Evolutionary conservation across 2,113 vertebrate species (phyloP).

Genomic region (Oryctolagus cuniculus): DNA sequence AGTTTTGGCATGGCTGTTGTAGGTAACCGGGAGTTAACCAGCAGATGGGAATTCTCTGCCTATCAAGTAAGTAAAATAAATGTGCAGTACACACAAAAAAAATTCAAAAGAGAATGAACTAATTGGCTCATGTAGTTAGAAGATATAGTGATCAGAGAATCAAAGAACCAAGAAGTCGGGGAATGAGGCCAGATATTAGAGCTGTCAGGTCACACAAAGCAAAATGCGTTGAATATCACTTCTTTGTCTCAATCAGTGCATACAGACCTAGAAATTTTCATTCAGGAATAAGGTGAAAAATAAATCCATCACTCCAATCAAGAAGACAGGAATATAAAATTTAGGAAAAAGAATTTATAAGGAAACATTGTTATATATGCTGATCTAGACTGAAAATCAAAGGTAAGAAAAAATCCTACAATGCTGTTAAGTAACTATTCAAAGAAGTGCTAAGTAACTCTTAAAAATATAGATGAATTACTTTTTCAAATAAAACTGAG

Average conservation of each 20-base stretch:
- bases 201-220: background rate
- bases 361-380: background rate
- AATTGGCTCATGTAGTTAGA: background rate
- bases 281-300: background rate
- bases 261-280: background rate
- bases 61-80: no score
- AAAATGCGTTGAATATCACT: background rate
- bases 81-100: no score
- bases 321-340: background rate
- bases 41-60: no score
- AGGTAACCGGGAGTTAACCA: no score
- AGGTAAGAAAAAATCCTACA: background rate
- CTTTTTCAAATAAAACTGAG: background rate
- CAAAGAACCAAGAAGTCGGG: background rate
- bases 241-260: background rate
- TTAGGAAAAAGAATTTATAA: background rate
- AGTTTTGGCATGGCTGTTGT: no score
- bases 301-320: constrained; percentile 8
- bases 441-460: background rate
- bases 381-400: background rate
- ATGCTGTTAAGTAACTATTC: background rate
- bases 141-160: background rate
- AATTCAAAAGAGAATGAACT: background rate
- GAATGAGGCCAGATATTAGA: background rate
- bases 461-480: background rate